Conservation (phyloP, 2,797 vertebrate species). For the Bradypodion pumilum region DNA sequence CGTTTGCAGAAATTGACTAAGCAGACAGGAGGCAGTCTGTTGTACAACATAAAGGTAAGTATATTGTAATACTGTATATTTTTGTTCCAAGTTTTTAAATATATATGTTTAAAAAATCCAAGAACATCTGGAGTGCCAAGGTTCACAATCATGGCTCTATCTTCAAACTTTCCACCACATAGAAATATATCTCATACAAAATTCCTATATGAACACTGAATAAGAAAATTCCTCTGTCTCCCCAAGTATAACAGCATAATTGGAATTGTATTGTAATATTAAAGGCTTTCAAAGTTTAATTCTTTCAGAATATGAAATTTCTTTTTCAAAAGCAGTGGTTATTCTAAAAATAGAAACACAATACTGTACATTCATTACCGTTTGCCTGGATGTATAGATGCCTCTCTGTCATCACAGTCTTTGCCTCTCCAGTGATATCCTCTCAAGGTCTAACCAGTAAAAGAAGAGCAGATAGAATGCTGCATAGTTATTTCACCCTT, state of each 20-base stretch:
- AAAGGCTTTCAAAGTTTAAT: not conserved
- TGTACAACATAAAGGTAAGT: not conserved
- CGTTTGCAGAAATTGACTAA: not conserved
- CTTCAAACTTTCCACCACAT: not conserved
- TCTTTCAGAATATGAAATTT: not conserved
- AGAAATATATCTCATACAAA: not conserved
- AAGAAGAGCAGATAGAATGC: constrained; percentile 39
- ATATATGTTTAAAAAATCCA: too few species aligned
- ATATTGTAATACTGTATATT: not conserved
- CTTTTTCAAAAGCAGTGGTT: not conserved
- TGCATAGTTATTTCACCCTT: constrained; percentile 10
- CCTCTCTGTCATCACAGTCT: constrained; percentile 74
- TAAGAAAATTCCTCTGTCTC: not conserved
- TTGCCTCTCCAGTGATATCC: constrained; percentile 81
- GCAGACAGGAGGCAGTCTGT: not conserved
- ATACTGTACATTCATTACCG: constrained; percentile 67
- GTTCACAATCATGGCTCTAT: too few species aligned
- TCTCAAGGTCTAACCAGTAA: constrained; percentile 70
- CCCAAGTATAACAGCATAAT: not conserved
- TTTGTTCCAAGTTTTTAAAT: not conserved
- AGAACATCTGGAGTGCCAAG: too few species aligned
- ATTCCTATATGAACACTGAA: not conserved
- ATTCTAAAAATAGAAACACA: constrained; percentile 6
- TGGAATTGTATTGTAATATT: not conserved
- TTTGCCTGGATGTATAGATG: constrained; percentile 71